Percentiles rank a stretch among this genome's conserved stretches.
These are phyloP conservation scores for Centruroides sculpturatus DNA, from an alignment of 1,140 invertebrate genomes.

Conservation along the genomic window DNA sequence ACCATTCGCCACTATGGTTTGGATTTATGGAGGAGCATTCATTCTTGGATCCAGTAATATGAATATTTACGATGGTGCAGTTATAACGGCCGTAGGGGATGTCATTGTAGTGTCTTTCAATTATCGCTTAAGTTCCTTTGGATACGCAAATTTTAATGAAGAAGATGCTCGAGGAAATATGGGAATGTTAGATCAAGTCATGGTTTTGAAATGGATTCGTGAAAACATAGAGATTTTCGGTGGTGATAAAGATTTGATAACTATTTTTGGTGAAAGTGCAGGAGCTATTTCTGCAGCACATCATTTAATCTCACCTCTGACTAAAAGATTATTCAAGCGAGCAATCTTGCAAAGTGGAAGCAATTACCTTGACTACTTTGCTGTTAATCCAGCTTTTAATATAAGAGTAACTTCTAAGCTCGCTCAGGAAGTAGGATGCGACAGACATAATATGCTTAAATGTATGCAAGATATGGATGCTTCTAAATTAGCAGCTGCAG, in stretches of 20 bases:
- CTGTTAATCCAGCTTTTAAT: no score
- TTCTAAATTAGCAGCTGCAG: no score
- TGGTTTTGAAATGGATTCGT: no score
- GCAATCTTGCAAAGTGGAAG: conserved; percentile 27
- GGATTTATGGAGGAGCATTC: conserved; percentile 9
- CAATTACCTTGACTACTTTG: background rate
- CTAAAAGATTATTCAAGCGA: conserved; percentile 16
- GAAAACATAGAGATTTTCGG: no score
- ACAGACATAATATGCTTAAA: no score
- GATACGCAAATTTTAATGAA: conserved; percentile 12
- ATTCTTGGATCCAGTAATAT: background rate
- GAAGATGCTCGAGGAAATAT: conserved; percentile 32
- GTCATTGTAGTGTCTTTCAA: conserved; percentile 39
- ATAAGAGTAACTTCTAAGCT: no score
- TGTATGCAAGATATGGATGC: no score
- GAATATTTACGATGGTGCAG: conserved; percentile 44
- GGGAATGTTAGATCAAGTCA: conserved; percentile 20
- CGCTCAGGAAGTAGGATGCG: no score
- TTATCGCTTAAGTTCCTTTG: conserved; percentile 35
- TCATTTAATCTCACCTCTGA: conserved; percentile 25
- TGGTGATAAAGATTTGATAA: no score
- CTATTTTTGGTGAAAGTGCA: conserved; percentile 23
- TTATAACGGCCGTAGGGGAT: conserved; percentile 57
- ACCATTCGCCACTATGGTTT: conserved; percentile 5
- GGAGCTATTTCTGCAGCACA: conserved; percentile 26